Evolutionary conservation across 2,888 invertebrate species (phyloP).

Genomic region (Nezara viridula): DNA sequence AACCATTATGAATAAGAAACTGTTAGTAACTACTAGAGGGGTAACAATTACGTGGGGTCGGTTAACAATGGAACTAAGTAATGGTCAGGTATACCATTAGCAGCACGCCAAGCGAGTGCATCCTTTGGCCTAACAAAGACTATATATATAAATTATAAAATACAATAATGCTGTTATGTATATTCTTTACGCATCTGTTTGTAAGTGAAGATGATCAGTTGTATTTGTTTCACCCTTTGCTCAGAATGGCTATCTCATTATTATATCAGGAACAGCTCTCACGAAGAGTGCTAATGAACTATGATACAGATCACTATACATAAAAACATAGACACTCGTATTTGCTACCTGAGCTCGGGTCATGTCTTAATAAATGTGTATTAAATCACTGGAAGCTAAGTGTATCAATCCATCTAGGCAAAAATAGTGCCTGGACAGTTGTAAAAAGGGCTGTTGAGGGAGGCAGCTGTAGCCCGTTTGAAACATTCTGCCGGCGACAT

Average conservation of each 20-base stretch:
- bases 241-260: constrained; percentile 41
- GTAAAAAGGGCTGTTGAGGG: constrained; percentile 61
- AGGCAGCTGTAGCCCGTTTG: constrained; percentile 59
- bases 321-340: constrained; percentile 55
- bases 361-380: constrained; percentile 56
- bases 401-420: constrained; percentile 55
- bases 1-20: constrained; percentile 66
- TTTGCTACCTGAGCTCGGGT: constrained; percentile 53
- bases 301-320: constrained; percentile 55
- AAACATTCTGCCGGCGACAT: background rate
- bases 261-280: constrained; percentile 27
- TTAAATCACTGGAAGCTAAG: constrained; percentile 50
- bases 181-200: constrained; percentile 62
- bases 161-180: constrained; percentile 65
- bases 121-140: constrained; percentile 64
- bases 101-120: constrained; percentile 60
- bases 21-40: constrained; percentile 65
- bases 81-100: constrained; percentile 59
- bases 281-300: constrained; percentile 53
- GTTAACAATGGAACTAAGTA: constrained; percentile 66
- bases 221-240: constrained; percentile 47
- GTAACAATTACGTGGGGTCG: constrained; percentile 65
- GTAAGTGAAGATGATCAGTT: constrained; percentile 54
- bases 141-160: constrained; percentile 65
- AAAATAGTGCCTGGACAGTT: constrained; percentile 42